Evolutionary conservation across 2,113 vertebrate species (phyloP).

Genomic region (Pavo muticus): DNA sequence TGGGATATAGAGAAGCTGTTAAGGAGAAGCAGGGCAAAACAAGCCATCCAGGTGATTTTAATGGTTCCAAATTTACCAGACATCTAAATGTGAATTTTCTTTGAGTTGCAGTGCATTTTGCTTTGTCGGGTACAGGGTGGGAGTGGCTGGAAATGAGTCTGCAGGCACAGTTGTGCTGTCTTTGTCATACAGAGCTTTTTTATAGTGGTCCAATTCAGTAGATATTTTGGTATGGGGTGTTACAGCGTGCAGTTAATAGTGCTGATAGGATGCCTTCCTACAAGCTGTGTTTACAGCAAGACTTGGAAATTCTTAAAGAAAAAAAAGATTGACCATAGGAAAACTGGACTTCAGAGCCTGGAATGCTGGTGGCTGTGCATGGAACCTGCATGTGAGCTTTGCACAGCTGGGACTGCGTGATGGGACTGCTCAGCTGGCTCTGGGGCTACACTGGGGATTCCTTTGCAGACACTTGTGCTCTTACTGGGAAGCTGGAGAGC

Average conservation of each 20-base stretch:
- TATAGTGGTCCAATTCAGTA: not conserved
- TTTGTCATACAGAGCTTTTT: not conserved
- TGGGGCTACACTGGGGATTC: not conserved
- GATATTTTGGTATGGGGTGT: not conserved
- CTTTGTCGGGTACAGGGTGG: not conserved
- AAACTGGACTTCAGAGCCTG: not conserved
- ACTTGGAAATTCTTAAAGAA: not conserved
- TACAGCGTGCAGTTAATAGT: not conserved
- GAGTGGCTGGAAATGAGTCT: slow-evolving; percentile 2
- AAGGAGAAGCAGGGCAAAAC: not conserved
- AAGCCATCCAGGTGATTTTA: not conserved
- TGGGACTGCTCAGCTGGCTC: not conserved
- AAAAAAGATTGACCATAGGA: not conserved
- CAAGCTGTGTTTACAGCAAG: not conserved
- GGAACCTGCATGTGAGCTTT: not conserved
- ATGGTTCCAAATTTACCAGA: not conserved
- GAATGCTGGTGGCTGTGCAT: not conserved
- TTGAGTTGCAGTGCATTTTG: not conserved
- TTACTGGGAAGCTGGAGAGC: not conserved
- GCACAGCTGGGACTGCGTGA: too few relatives aligned
- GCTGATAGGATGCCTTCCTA: not conserved
- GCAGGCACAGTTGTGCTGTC: not conserved
- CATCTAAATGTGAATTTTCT: not conserved
- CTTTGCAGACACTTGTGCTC: not conserved
- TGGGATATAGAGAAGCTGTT: not conserved